Evolutionary conservation across 2,888 invertebrate species (phyloP).

Genomic region (Metopia argyrocephala): DNA sequence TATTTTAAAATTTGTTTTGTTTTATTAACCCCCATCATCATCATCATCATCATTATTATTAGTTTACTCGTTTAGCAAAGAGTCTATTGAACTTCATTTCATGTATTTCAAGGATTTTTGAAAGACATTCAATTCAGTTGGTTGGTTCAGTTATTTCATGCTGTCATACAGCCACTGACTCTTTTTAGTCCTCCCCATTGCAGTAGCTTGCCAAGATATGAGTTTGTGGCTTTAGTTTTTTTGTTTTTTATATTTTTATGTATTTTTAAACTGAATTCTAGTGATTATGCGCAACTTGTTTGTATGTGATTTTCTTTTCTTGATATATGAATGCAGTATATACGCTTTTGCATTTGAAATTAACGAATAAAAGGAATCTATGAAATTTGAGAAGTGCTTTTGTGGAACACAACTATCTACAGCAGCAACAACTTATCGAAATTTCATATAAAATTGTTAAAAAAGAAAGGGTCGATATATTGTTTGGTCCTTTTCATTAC

Average conservation of each 20-base stretch:
- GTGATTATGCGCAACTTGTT: too few species aligned
- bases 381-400: slow-evolving; percentile 55
- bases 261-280: not conserved
- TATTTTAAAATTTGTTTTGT: not conserved
- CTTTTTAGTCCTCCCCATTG: not conserved
- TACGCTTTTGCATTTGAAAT: slow-evolving; percentile 14
- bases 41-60: not conserved
- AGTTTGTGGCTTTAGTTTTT: not conserved
- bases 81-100: slow-evolving; percentile 61
- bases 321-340: not conserved
- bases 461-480: slow-evolving; percentile 36
- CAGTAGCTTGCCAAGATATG: not conserved
- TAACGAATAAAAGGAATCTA: slow-evolving; percentile 47
- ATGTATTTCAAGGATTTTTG: slow-evolving; percentile 62
- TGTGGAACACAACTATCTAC: slow-evolving; percentile 18
- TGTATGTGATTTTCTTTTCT: slow-evolving; percentile 7
- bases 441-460: too few species aligned
- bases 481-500: too few species aligned
- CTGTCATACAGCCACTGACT: not conserved
- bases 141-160: not conserved
- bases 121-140: slow-evolving; percentile 49
- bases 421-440: not conserved
- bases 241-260: not conserved
- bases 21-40: slow-evolving; percentile 52
- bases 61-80: not conserved